Base-by-base conservation (phyloP, 2,113 vertebrate species). In the Willisornis vidua region DNA sequence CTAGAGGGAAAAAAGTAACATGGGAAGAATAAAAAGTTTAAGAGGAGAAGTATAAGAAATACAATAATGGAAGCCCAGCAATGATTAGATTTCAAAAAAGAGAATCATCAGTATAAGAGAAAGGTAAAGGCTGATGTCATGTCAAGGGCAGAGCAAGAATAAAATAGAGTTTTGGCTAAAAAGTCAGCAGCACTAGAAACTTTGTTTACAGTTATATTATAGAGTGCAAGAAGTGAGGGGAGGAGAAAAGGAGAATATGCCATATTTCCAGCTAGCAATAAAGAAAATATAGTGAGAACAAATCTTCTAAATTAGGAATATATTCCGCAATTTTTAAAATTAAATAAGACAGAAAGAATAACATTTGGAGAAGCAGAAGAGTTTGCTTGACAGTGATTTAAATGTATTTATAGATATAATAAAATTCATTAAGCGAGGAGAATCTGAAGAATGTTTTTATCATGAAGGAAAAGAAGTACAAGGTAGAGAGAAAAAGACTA, bases 121-220 rank as follows among this genome's bases (percentile, higher is more conserved):
- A 83, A 62, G 3, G 10, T 58, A 70, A 58, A 4, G n/a, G 10
- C 10, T 78, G 20, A 65, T 3, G 2, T 8, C 1, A 5, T 9
- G 5, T 62, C 6, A 63, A 55, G 5, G 29, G 16, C 7, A 46
- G 16, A 22, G 8, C 57, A 22, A 76, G 39, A 35, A 81, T 4
- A 74, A 85, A 87, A 74, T 20, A 22, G 33, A 75, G 6, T 81
- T 93, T 87, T 85, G 70, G 10, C 28, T 61, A n/a, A 78, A 86
- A 63, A 25, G 13, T 58, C 31, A 74, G 41, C 48, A 78, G 4
- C n/a, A 31, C 13, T 41, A 33, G 3, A 59, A 74, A 41, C 4
- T 67, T 86, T 41, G 3, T 73, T 58, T 78, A 67, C 33, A 58
- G 23, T 16, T 63, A 61, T 61, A 8, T 33, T 0, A 0, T 28